Evolutionary conservation across 1,140 invertebrate genomes (phyloP), one percentile per base, ranked within the genome.

Genomic region (Leptopilina clavipes): DNA sequence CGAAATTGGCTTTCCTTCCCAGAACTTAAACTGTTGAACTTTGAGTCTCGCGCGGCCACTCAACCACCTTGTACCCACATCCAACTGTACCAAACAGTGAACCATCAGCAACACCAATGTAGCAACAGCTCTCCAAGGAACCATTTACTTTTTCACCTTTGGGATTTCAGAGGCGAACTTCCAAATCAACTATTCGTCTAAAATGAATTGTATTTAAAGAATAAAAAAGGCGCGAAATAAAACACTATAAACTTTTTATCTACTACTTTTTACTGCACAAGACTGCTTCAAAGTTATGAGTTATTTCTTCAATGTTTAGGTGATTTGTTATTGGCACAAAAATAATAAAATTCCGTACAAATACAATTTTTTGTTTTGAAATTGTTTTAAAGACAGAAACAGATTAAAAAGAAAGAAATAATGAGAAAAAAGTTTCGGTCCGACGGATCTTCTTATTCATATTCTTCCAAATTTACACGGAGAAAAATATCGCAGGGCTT

Each of bases 11-110:
- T 59, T 59, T 59, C 56, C 56, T 59, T 59, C 22, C 10, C 22
- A 59, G 56, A 59, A 59, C 56, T 59, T 59, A 59, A 59, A 59
- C 56, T 59, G 56, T 59, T 59, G 56, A 59, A 59, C 56, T 59
- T 59, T 25, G 56, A 59, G 22, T 59, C 56, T 59, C 56, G 22
- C 19, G 22, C 56, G 56, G 56, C 56, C 56, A 31, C 56, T 59
- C 22, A 59, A 59, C 54, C 54, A 59, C 2, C 54, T 59, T 59
- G 54, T 59, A 59, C 56, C 56, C 56, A 59, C 56, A 59, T 59
- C 19, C 22, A 59, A 59, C 22, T 25, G 56, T 25, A 59, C 22
- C 56, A 25, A 25, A 59, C 56, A 59, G 19, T 59, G 56, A 59
- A 25, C 56, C 56, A 25, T 59, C 56, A 59, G 56, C 56, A 59